Base-by-base conservation (phyloP, 2,888 invertebrate species). In the Endomychus coccineus region DNA sequence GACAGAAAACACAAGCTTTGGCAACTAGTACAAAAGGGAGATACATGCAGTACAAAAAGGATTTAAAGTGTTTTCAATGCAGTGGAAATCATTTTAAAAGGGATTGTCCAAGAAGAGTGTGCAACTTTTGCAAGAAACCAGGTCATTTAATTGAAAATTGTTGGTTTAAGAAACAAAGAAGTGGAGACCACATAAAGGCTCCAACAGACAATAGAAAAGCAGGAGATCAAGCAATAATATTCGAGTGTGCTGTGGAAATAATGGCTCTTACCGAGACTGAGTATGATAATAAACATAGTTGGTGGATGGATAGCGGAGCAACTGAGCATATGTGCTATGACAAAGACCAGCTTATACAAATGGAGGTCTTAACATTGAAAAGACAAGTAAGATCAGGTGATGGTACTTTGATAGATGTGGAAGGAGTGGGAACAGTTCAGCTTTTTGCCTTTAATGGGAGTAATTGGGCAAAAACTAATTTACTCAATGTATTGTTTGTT, bases 291-390 rank as follows among this genome's bases (percentile, higher is more conserved):
- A 9, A 10, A 10, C 25, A 33, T 4, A 29, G 33, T 16, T 43
- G 40, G 41, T 39, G 32, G 27, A 21, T 39, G 11, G 39, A 42
- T 31, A 36, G 36, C 25, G 39, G 39, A 7, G 42, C 39, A 7
- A 40, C 25, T 4, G 37, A 43, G 10, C 40, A 43, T 16, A 43
- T 40, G 37, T 16, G 36, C 25, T 32, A 10, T 27, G 28, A 40
- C 12, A 13, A 25, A 9, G 11, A 33, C 6, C 16, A 25, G 12
- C 32, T 33, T 22, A 13, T 17, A 7, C 4, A 14, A 3, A 11
- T 37, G 7, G 15, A 34, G 15, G 29, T n/a, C 14, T 12, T 12
- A 10, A 3, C 27, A 4, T 17, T 11, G 16, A 10, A 29, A 36
- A 28, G 25, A 32, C 25, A 38, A 25, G 40, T 41, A 7, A 34